phyloP scores from a whole-genome alignment of 1,140 invertebrate species.

The Delia radicum region DNA sequence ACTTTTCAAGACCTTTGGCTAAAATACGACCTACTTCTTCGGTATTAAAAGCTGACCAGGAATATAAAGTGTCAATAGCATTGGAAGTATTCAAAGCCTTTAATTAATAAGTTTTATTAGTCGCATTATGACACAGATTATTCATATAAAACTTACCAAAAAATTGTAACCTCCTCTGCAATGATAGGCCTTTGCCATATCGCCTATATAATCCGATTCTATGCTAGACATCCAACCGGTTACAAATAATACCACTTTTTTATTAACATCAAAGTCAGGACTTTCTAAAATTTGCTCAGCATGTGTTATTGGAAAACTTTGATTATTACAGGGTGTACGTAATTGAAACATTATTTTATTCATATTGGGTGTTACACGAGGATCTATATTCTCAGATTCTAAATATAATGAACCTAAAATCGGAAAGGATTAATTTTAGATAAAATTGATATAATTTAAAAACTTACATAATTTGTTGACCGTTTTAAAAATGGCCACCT shows the following conservation, averaged over 20 bases:
- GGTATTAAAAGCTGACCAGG: slow-evolving; percentile 51
- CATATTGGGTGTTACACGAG: not conserved
- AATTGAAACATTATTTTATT: slow-evolving; percentile 12
- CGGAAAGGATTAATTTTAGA: not conserved
- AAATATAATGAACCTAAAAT: not conserved
- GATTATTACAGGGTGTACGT: slow-evolving; percentile 3
- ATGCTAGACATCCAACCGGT: slow-evolving; percentile 28
- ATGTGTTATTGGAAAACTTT: not conserved
- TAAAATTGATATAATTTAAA: no score
- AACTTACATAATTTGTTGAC: not conserved
- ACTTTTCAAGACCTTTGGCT: slow-evolving; percentile 36
- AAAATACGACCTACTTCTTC: slow-evolving; percentile 43
- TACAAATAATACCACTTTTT: slow-evolving; percentile 5
- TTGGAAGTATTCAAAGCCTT: not conserved
- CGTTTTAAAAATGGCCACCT: not conserved
- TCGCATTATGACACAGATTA: not conserved
- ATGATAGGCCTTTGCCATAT: slow-evolving; percentile 36
- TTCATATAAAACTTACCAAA: slow-evolving; percentile 33
- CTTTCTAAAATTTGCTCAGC: slow-evolving; percentile 1
- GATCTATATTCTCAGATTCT: not conserved
- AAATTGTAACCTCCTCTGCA: slow-evolving; percentile 46
- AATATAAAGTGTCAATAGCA: slow-evolving; percentile 47
- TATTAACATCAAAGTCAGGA: slow-evolving; percentile 20
- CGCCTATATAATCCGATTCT: slow-evolving; percentile 25
- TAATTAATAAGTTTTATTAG: not conserved